phyloP scores from a whole-genome alignment of 2,888 invertebrate genomes.

The Ptilodon capucinus region DNA sequence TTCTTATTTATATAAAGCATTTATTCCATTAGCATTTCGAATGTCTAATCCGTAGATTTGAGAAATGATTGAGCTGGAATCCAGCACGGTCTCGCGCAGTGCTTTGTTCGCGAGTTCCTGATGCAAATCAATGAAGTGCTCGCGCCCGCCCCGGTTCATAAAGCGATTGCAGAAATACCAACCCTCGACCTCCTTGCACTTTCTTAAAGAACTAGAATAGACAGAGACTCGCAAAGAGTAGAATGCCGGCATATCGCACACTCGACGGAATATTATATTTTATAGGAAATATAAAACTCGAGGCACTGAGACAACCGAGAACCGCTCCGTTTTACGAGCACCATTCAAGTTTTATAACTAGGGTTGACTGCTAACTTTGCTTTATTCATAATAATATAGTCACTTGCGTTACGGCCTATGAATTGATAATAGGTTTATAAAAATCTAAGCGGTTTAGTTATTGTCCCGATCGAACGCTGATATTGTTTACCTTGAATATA shows the following conservation, averaged over 20 bases:
- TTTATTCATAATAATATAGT: conserved; percentile 34
- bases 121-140: conserved; percentile 71
- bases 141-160: conserved; percentile 43
- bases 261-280: conserved; percentile 41
- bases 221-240: conserved; percentile 37
- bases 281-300: conserved; percentile 43
- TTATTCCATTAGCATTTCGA: conserved; percentile 32
- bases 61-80: conserved; percentile 13
- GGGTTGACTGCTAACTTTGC: conserved; percentile 28
- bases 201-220: conserved; percentile 41
- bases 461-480: conserved; percentile 2
- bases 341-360: conserved; percentile 39
- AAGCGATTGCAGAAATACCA: conserved; percentile 56
- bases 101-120: conserved; percentile 58
- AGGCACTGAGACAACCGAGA: conserved; percentile 34
- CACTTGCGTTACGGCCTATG: conserved; percentile 29
- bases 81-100: conserved; percentile 43
- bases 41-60: conserved; percentile 57
- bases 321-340: conserved; percentile 39
- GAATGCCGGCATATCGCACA: conserved; percentile 37
- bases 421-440: conserved; percentile 27
- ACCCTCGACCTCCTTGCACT: conserved; percentile 40
- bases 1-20: too few species aligned
- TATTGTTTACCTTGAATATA: not conserved
- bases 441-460: conserved; percentile 11